Percentiles rank a stretch among this genome's conserved stretches.
Conservation (phyloP, 1,140 invertebrate genomes). For the Popillia japonica region DNA sequence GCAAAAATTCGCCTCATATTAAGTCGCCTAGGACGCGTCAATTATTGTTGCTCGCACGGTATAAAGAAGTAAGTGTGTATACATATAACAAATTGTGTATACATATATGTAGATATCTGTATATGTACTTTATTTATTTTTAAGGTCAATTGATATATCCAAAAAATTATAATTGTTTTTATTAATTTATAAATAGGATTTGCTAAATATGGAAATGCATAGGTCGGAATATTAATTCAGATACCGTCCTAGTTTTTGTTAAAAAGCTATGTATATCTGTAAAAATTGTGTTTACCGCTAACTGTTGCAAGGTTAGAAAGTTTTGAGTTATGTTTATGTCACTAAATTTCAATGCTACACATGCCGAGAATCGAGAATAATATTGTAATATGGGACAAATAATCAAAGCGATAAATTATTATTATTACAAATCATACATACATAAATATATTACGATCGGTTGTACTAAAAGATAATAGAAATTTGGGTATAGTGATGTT, state of each 20-base stretch:
- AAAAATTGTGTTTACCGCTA: slow-evolving; percentile 9
- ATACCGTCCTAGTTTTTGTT: slow-evolving; percentile 15
- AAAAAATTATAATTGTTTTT: background rate
- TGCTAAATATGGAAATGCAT: background rate
- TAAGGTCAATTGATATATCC: background rate
- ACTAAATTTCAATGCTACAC: slow-evolving; percentile 9
- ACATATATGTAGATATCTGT: no score
- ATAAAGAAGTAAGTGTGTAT: no score
- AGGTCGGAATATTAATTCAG: background rate
- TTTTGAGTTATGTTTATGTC: background rate
- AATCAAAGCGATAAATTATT: no score
- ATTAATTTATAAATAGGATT: background rate
- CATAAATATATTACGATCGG: no score
- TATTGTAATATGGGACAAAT: background rate
- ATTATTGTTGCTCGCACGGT: no score
- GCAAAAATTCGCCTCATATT: no score
- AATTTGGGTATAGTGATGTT: no score
- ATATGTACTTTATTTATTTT: no score
- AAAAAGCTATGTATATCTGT: background rate
- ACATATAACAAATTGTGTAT: no score
- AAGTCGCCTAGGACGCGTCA: no score
- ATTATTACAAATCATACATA: no score
- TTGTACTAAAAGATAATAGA: no score
- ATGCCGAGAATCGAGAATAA: background rate
- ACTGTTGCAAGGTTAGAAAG: background rate